Evolutionary conservation across 2,113 vertebrate genomes (phyloP).

Genomic region (Dasyprocta punctata): DNA sequence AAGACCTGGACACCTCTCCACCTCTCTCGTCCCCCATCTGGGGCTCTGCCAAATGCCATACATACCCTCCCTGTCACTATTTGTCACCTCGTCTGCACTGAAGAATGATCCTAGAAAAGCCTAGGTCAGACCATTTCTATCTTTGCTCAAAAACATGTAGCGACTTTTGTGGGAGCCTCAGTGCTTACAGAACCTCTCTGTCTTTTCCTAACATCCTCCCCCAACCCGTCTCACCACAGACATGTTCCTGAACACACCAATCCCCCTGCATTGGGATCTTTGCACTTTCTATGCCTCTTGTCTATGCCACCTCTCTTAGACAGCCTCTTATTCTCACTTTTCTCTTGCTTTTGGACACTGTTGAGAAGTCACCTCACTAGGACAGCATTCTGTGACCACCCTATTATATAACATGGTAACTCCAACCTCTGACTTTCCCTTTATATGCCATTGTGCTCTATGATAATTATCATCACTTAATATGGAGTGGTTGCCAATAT

Average conservation of each 20-base stretch:
- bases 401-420: not conserved
- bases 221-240: not conserved
- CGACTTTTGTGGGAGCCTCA: not conserved
- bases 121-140: not conserved
- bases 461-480: not conserved
- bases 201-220: too few relatives aligned
- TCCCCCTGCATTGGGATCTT: not conserved
- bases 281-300: not conserved
- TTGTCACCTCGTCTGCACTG: not conserved
- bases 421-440: not conserved
- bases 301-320: too few relatives aligned
- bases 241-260: not conserved
- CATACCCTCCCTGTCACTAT: not conserved
- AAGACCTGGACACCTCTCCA: not conserved
- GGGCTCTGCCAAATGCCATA: not conserved
- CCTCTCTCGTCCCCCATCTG: not conserved
- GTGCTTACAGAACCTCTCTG: not conserved
- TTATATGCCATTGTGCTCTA: not conserved
- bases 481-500: not conserved
- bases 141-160: not conserved
- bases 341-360: not conserved
- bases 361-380: not conserved
- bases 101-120: not conserved
- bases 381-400: not conserved
- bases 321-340: not conserved